Evolutionary conservation across 1,140 invertebrate species (phyloP).

Genomic region (Asobara japonica): DNA sequence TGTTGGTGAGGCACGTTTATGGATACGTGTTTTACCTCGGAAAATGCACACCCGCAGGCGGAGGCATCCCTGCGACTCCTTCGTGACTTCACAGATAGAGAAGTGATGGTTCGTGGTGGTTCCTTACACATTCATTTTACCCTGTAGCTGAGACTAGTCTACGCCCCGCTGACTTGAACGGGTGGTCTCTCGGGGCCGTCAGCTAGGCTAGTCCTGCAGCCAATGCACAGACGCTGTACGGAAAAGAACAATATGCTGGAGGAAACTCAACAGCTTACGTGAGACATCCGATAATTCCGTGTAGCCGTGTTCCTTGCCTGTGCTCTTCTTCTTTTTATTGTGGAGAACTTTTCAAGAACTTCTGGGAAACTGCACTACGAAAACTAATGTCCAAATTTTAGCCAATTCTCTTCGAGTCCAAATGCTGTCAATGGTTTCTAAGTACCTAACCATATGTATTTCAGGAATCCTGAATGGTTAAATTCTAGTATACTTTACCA

Average conservation of each 20-base stretch:
- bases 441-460: no score
- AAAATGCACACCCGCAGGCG: background rate
- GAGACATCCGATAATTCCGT: background rate
- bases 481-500: no score
- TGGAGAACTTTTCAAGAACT: background rate
- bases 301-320: background rate
- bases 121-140: background rate
- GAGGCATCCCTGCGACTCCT: no score
- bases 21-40: background rate
- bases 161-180: background rate
- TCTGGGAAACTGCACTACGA: no score
- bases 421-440: no score
- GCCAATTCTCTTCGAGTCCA: no score
- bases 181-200: background rate
- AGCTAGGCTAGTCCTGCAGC: background rate
- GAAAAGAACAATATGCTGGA: background rate
- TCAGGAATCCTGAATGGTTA: no score
- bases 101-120: background rate
- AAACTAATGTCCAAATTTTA: no score
- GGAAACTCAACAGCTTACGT: background rate
- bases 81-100: background rate
- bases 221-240: background rate
- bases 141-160: background rate
- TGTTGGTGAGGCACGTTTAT: background rate
- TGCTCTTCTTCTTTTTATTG: background rate